Evolutionary conservation across 2,113 vertebrate species (phyloP), one percentile per base, ranked within the genome.

Genomic region (Macrotus californicus): DNA sequence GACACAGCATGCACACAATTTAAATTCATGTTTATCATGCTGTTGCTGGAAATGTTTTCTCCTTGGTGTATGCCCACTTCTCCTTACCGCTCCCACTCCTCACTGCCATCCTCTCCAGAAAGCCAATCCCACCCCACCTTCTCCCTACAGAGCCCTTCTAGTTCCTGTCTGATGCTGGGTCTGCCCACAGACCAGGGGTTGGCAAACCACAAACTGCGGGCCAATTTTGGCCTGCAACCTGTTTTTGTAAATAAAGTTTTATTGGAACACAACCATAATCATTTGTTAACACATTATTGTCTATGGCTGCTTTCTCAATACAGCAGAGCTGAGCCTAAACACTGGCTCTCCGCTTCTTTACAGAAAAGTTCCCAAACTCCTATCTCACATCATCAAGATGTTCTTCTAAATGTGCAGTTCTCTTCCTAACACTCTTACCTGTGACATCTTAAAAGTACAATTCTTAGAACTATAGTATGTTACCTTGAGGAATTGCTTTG

Each of bases 41-140:
- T 73, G 54, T 84, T 75, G n/a, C 46, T 77, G 26, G n/a, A 66
- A 84, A 82, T 39, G 50, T 83, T 93, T 93, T 77, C 87, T 91
- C 67, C 67, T 92, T 87, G 86, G 80, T 15, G 50, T 85, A 89
- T 1, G 59, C 43, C 52, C 31, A 69, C 64, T 29, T 43, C 81
- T 19, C 15, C 41, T 82, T 87, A 22, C 4, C 41, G n/a, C 50
- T 81, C 73, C 31, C 18, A 54, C 34, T 14, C 6, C 13, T 93
- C 22, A 69, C 19, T 70, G 3, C 5, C 19, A 61, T 16, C 24
- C 69, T 46, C 19, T 43, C 50, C 73, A 75, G 73, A 76, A 94
- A 21, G 59, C 64, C 50, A 66, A n/a, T 18, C 36, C 5, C 13
- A 6, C 5, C 31, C 15, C 21, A 22, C 75, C 13, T 24, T n/a